phyloP scores from a whole-genome alignment of 2,888 invertebrate genomes.

The Anoncus sp. region DNA sequence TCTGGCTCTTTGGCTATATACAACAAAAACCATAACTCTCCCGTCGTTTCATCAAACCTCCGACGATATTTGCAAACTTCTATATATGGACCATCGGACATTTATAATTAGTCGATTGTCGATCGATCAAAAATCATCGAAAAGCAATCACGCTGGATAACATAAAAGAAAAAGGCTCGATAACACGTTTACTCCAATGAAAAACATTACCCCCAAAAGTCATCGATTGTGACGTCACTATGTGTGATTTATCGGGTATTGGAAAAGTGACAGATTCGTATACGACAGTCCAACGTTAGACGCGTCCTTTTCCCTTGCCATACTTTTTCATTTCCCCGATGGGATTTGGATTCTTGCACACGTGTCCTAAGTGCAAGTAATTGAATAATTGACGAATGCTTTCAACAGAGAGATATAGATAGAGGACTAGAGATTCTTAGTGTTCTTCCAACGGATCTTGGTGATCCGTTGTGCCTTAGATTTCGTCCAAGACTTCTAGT shows the following conservation, averaged over 20 bases:
- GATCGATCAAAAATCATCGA: too few species aligned
- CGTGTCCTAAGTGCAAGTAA: constrained; percentile 71
- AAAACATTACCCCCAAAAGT: too few species aligned
- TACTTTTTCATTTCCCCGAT: constrained; percentile 27
- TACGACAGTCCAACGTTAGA: not conserved
- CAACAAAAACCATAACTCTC: too few species aligned
- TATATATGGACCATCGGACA: not conserved
- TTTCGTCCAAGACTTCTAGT: constrained; percentile 19
- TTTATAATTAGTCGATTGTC: not conserved
- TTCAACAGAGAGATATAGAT: constrained; percentile 74
- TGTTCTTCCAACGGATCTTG: constrained; percentile 40
- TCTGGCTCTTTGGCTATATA: too few species aligned
- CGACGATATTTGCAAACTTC: constrained; percentile 14
- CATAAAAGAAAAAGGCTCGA: too few species aligned
- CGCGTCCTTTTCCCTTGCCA: constrained; percentile 14
- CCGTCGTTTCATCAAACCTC: not conserved
- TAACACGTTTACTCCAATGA: too few species aligned
- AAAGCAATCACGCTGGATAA: too few species aligned
- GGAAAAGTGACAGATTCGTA: not conserved
- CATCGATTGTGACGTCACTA: too few species aligned
- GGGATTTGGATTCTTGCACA: constrained; percentile 60
- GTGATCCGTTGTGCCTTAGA: constrained; percentile 8
- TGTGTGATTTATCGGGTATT: too few species aligned
- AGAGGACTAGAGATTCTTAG: constrained; percentile 61
- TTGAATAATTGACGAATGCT: constrained; percentile 79